Evolutionary conservation across 2,888 invertebrate genomes (phyloP), one percentile per base, ranked within the genome.

Genomic region (Camponotus fellah): DNA sequence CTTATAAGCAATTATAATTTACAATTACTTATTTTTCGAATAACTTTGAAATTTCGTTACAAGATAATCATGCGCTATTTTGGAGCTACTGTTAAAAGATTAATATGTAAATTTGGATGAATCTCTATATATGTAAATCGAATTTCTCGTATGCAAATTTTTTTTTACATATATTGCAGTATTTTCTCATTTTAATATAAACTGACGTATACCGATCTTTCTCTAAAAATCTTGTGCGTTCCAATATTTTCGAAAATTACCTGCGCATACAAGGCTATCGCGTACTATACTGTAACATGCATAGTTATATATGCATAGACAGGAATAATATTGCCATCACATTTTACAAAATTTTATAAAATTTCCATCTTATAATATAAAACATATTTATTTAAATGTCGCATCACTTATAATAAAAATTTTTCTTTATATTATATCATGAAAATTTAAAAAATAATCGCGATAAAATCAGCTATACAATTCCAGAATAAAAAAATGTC

Each of bases 191-290:
- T 80, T 60, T 46, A 80, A 60, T 46, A 46, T 62, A 80, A 80
- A 80, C 49, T 69, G 69, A 60, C 71, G 34, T 69, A 37, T 46
- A 46, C 26, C n/a, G 46, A 49, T 46, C 46, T 37, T 46, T 26
- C 34, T 79, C 69, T 53, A 53, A 40, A 46, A 79, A 60, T 21
- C 3, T 26, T 46, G 26, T 37, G 60, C 21, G 79, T 60, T 60
- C 46, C 71, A 80, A 71, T 80, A 80, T 80, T 80, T 80, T 71
- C 26, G 60, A 80, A 80, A 80, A 80, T 80, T 80, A 80, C 71
- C 21, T 80, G 49, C 69, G 60, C 60, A 80, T 71, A 71, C 71
- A 79, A 37, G 60, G 21, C n/a, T 62, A 14, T 74, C 43, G 26
- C 58, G 32, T 14, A 40, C 5, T 37, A 26, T 0, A 12, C 21